Conservation (phyloP, 2,888 invertebrate species). For the Ichneumoninae sp. region DNA sequence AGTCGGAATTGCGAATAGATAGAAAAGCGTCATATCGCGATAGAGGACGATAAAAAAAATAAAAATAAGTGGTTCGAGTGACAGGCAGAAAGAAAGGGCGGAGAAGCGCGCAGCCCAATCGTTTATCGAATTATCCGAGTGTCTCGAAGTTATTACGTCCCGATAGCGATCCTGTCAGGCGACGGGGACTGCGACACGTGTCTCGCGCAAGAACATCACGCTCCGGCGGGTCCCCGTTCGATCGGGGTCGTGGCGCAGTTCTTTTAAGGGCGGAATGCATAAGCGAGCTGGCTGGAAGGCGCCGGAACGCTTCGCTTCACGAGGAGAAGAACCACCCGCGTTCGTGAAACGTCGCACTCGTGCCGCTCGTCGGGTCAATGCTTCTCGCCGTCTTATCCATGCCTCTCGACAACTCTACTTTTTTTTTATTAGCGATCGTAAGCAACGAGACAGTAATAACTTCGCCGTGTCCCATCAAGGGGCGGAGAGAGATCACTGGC, state of each 20-base stretch:
- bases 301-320: conserved; percentile 23
- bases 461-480: conserved; percentile 36
- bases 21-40: not conserved
- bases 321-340: not conserved
- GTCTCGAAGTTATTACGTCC: conserved; percentile 59
- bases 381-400: conserved; percentile 1
- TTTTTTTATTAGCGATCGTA: conserved; percentile 3
- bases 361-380: conserved; percentile 22
- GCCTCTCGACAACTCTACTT: not conserved
- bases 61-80: conserved; percentile 19
- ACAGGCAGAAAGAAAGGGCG: conserved; percentile 17
- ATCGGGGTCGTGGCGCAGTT: conserved; percentile 22
- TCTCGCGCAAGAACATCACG: conserved; percentile 58
- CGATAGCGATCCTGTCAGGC: conserved; percentile 57
- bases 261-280: conserved; percentile 54
- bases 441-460: conserved; percentile 24
- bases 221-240: conserved; percentile 33
- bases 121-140: conserved; percentile 68
- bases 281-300: conserved; percentile 30
- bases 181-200: conserved; percentile 63
- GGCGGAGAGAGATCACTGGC: conserved; percentile 49
- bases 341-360: not conserved
- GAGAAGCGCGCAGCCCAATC: conserved; percentile 37
- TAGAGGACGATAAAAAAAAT: not conserved
- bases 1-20: not conserved